Evolutionary conservation across 2,888 invertebrate genomes (phyloP).

Genomic region (Linnaemya tessellans): DNA sequence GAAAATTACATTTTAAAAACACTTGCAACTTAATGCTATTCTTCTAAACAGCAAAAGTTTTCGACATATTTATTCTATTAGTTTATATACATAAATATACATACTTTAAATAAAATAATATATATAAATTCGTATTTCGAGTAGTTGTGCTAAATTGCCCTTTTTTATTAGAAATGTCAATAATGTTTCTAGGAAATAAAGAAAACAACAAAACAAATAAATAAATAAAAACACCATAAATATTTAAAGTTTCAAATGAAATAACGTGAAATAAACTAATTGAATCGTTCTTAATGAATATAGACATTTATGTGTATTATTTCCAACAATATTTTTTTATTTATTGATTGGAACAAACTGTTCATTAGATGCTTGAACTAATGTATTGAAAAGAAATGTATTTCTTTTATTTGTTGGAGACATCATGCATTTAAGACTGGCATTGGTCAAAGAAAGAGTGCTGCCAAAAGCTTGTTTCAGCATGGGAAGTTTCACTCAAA

Average conservation of each 20-base stretch:
- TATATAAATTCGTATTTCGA: neutral
- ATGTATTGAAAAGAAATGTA: no score
- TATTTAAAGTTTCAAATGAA: conserved; percentile 14
- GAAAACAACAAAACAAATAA: neutral
- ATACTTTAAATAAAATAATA: neutral
- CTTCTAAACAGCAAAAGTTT: neutral
- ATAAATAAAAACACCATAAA: neutral
- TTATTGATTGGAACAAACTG: conserved; percentile 35
- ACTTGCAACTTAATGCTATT: neutral
- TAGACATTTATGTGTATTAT: neutral
- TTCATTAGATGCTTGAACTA: no score
- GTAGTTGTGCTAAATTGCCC: neutral
- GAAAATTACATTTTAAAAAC: neutral
- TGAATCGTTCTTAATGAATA: conserved; percentile 8
- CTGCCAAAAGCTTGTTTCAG: neutral
- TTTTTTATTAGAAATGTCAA: conserved; percentile 1
- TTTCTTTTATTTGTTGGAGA: neutral
- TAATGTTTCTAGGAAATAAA: neutral
- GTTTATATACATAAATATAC: neutral
- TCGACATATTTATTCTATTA: neutral
- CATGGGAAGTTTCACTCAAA: neutral
- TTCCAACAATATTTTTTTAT: conserved; percentile 8
- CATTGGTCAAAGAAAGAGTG: neutral
- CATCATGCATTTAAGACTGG: neutral
- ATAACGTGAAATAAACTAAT: neutral